These are phyloP conservation scores for Lithobates pipiens DNA, from an alignment of 2,797 vertebrate genomes.

Conservation along the genomic window DNA sequence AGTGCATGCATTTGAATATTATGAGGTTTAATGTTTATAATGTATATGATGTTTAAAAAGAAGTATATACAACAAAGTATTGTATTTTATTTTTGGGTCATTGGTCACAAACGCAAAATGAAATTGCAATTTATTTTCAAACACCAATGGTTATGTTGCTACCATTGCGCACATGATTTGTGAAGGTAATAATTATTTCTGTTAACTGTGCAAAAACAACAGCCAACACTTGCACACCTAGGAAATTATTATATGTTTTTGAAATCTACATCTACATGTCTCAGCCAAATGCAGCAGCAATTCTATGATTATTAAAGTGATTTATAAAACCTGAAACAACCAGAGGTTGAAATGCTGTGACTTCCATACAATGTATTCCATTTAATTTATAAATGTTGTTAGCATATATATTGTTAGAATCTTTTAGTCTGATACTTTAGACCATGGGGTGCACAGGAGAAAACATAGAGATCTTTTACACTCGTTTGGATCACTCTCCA, in stretches of 20 bases:
- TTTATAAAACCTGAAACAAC: background rate
- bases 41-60: background rate
- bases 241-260: conserved; percentile 31
- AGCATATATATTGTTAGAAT: no score
- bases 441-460: no score
- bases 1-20: background rate
- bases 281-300: conserved; percentile 20
- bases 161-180: background rate
- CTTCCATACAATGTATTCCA: no score
- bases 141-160: background rate
- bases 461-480: no score
- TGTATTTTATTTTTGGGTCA: background rate
- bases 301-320: background rate
- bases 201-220: conserved; percentile 1
- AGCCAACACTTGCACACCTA: background rate
- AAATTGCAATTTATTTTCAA: background rate
- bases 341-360: background rate
- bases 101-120: background rate
- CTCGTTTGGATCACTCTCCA: no score
- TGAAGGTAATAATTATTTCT: background rate
- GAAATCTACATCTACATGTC: background rate
- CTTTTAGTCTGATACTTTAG: no score
- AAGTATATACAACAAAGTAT: background rate
- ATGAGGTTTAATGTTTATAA: background rate
- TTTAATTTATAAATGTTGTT: no score